Conservation (phyloP, 2,888 invertebrate genomes). For the Labia minor region DNA sequence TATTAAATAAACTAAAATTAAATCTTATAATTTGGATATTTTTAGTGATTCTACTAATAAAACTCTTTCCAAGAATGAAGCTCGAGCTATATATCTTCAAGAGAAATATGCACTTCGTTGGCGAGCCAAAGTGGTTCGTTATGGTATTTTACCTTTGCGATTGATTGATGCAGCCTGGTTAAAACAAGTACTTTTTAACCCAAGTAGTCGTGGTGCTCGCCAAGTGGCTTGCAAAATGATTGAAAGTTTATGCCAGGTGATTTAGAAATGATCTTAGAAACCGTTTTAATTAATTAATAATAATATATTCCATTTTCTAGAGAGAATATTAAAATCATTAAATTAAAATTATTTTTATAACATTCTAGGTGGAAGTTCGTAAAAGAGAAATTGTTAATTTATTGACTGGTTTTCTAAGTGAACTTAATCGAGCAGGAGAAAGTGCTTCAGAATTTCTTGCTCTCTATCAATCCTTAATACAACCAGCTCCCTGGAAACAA, state of each 20-base stretch:
- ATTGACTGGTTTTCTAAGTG: conserved; percentile 76
- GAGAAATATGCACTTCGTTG: conserved; percentile 68
- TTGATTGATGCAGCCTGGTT: conserved; percentile 71
- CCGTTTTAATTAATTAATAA: too few species aligned
- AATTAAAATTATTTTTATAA: too few species aligned
- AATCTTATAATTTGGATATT: too few species aligned
- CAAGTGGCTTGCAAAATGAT: conserved; percentile 83
- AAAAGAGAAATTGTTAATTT: conserved; percentile 60
- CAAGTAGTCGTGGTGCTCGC: conserved; percentile 77
- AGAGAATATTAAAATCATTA: too few species aligned
- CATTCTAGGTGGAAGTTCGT: conserved; percentile 17
- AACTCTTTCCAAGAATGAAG: conserved; percentile 29
- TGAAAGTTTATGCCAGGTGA: conserved; percentile 62
- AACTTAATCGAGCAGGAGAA: conserved; percentile 79
- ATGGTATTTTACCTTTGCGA: conserved; percentile 46
- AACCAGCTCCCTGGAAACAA: conserved; percentile 84
- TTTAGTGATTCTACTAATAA: not conserved
- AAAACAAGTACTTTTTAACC: conserved; percentile 83
- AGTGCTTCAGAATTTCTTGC: conserved; percentile 83
- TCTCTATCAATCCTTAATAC: conserved; percentile 74
- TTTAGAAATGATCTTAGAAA: not conserved
- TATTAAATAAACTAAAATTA: too few species aligned
- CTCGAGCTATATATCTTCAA: conserved; percentile 47
- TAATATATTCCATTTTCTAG: too few species aligned
- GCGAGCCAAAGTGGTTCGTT: conserved; percentile 38